Conservation (phyloP, 1,140 invertebrate genomes). For the Lycorma delicatula region DNA sequence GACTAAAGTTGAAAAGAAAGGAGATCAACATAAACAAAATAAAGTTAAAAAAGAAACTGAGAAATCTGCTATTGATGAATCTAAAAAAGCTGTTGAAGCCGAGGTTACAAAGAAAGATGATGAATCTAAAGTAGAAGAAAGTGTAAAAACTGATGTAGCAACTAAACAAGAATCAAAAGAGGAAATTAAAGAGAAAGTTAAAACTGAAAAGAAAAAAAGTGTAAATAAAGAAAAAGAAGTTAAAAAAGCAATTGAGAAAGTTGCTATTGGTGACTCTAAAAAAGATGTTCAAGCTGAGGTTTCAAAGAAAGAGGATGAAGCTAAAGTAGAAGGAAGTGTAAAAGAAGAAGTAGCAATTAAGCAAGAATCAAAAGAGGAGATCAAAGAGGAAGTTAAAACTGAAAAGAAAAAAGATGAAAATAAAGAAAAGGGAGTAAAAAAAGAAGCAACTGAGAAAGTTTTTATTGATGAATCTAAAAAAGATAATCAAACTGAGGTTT, state of each 20-base stretch:
- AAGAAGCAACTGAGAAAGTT: background rate
- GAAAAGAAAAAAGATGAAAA: conserved; percentile 4
- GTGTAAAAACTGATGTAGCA: no score
- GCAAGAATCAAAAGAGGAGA: conserved; percentile 15
- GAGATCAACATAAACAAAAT: conserved; percentile 15
- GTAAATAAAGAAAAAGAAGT: background rate
- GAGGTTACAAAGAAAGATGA: no score
- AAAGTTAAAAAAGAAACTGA: conserved; percentile 9
- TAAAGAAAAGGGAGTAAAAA: conserved; percentile 14
- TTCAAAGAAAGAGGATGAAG: background rate
- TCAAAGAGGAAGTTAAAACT: conserved; percentile 1
- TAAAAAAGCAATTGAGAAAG: background rate
- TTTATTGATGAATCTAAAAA: conserved; percentile 19
- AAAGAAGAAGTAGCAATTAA: conserved; percentile 12
- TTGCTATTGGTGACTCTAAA: conserved; percentile 2
- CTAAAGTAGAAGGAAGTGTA: conserved; percentile 10
- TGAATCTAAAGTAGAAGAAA: no score
- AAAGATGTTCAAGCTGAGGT: background rate
- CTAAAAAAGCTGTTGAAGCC: conserved; percentile 16
- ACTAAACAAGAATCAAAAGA: no score
- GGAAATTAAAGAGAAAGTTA: conserved; percentile 13
- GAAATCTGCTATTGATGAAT: conserved; percentile 18
- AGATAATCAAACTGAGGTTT: no score
- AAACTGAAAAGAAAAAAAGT: conserved; percentile 19
- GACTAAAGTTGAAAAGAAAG: conserved; percentile 23